A percentile compares a stretch with the other conserved stretches of the same genome.
These are phyloP conservation scores for Oscheius sp. DNA, from an alignment of 2,888 invertebrate species.

Conservation along the genomic window DNA sequence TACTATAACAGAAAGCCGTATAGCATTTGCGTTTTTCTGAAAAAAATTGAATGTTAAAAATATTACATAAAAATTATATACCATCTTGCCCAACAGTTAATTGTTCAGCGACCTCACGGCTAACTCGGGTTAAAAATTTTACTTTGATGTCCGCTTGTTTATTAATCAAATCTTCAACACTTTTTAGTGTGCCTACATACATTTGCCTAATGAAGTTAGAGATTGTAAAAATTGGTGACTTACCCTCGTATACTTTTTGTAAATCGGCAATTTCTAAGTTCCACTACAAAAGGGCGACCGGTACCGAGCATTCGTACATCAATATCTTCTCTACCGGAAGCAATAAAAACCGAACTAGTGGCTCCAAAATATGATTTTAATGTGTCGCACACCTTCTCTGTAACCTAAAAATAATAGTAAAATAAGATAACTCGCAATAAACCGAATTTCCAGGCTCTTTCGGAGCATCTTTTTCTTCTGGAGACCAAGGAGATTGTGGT, in stretches of 20 bases:
- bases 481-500: conserved; percentile 93
- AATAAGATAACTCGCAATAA: background rate
- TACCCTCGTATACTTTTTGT: conserved; percentile 60
- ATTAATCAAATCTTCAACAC: conserved; percentile 54
- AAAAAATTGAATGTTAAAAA: conserved; percentile 26
- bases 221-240: background rate
- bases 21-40: conserved; percentile 70
- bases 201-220: conserved; percentile 32
- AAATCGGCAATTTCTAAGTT: conserved; percentile 79
- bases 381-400: conserved; percentile 64
- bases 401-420: conserved; percentile 54
- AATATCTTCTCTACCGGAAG: conserved; percentile 85
- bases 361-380: conserved; percentile 59
- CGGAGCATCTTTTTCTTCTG: conserved; percentile 74
- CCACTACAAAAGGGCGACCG: conserved; percentile 92
- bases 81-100: conserved; percentile 68
- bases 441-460: conserved; percentile 59
- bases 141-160: conserved; percentile 47
- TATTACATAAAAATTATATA: conserved; percentile 29
- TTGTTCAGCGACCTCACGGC: conserved; percentile 51
- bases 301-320: conserved; percentile 88
- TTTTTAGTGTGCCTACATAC: conserved; percentile 43
- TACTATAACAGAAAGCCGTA: conserved; percentile 68
- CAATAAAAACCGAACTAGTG: conserved; percentile 59
- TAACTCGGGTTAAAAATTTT: conserved; percentile 52